These are phyloP conservation scores for Leptodactylus fallax DNA, from an alignment of 2,797 vertebrate species.

Conservation along the genomic window DNA sequence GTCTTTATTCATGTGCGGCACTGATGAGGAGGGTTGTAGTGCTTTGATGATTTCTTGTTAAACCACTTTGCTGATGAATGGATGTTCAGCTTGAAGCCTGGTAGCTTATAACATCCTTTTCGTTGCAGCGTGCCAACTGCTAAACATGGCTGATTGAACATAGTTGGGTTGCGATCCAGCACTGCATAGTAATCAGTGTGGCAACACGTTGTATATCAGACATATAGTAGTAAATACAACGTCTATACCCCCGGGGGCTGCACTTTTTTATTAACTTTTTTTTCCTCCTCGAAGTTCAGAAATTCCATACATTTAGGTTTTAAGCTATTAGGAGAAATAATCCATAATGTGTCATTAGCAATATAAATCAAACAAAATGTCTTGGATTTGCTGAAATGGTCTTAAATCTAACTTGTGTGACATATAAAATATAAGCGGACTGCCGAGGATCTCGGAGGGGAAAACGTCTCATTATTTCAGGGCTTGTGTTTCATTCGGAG, in stretches of 20 bases:
- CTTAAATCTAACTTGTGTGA: slow-evolving; percentile 53
- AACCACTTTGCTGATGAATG: slow-evolving; percentile 48
- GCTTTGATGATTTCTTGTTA: slow-evolving; percentile 43
- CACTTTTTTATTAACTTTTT: not conserved
- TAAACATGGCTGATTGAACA: slow-evolving; percentile 56
- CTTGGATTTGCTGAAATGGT: slow-evolving; percentile 38
- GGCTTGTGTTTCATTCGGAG: slow-evolving; percentile 51
- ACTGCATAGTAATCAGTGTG: slow-evolving; percentile 41
- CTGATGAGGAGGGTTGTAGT: slow-evolving; percentile 35
- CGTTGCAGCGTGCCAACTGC: slow-evolving; percentile 32
- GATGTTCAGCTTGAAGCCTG: slow-evolving; percentile 39
- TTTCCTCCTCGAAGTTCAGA: slow-evolving; percentile 24
- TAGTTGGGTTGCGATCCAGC: slow-evolving; percentile 53
- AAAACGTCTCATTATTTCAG: slow-evolving; percentile 61
- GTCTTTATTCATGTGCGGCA: not conserved
- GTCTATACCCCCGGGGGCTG: slow-evolving; percentile 41
- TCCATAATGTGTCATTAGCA: slow-evolving; percentile 61
- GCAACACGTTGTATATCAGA: slow-evolving; percentile 50
- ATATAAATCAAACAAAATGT: slow-evolving; percentile 59
- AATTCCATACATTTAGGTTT: slow-evolving; percentile 55
- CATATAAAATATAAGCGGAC: slow-evolving; percentile 57
- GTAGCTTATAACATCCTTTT: slow-evolving; percentile 45
- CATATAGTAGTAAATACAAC: slow-evolving; percentile 34
- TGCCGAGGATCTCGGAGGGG: slow-evolving; percentile 55
- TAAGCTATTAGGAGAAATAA: slow-evolving; percentile 62